Percentiles rank a stretch among this genome's conserved stretches.
Evolutionary conservation across 92 coral and sea anemone species (phyloP).

Genomic region (Phenganax stokvisi): DNA sequence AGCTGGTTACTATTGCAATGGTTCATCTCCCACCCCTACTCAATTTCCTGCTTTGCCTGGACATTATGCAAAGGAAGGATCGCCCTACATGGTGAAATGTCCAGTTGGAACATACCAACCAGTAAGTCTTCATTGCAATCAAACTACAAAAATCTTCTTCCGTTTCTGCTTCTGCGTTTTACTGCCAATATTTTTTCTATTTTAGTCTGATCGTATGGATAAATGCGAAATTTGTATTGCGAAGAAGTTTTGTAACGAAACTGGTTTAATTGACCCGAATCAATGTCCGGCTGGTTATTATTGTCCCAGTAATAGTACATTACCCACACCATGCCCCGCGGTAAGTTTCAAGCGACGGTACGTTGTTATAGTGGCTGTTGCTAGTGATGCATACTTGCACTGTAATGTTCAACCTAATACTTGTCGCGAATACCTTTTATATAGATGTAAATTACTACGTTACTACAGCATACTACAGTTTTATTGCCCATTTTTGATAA

Average conservation of each 20-base stretch:
- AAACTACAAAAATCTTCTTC: not conserved
- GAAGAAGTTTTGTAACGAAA: conserved; percentile 69
- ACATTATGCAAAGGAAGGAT: conserved; percentile 70
- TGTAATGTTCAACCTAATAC: too few relatives aligned
- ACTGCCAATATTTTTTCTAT: not conserved
- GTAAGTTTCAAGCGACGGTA: conserved; percentile 49
- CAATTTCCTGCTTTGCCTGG: conserved; percentile 70
- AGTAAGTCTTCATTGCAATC: conserved; percentile 43
- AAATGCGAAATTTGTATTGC: conserved; percentile 71
- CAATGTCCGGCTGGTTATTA: conserved; percentile 68
- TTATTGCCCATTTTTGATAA: too few relatives aligned
- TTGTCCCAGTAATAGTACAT: conserved; percentile 71
- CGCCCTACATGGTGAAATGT: conserved; percentile 61
- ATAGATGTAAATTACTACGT: too few relatives aligned
- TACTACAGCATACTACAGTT: too few relatives aligned
- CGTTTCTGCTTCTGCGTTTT: not conserved
- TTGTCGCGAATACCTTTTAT: too few relatives aligned
- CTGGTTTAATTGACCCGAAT: conserved; percentile 62
- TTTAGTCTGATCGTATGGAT: conserved; percentile 73
- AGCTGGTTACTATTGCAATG: conserved; percentile 85
- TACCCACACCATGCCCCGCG: conserved; percentile 73
- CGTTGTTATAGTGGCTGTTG: not conserved
- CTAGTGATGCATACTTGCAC: too few relatives aligned
- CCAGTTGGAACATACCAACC: conserved; percentile 88
- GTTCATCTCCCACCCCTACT: conserved; percentile 77